Evolutionary conservation across 2,888 invertebrate species (phyloP).

Genomic region (Sisyra nigra): DNA sequence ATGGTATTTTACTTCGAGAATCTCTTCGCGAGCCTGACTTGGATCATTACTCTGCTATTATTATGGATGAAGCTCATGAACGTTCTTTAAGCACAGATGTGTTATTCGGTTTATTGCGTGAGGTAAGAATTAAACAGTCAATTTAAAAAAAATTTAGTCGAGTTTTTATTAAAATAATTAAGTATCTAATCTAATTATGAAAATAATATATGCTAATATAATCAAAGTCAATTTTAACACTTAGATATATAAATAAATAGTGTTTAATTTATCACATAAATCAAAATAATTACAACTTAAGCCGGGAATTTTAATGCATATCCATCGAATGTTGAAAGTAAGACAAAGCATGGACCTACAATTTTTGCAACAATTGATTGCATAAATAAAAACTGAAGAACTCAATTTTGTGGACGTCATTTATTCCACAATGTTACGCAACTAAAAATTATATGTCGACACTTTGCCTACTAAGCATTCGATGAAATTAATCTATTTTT

Average conservation of each 20-base stretch:
- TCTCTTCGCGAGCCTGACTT: slow-evolving; percentile 91
- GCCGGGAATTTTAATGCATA: too few relatives aligned
- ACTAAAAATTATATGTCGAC: too few relatives aligned
- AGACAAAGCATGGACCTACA: too few relatives aligned
- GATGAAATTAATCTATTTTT: too few relatives aligned
- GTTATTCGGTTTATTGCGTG: slow-evolving; percentile 84
- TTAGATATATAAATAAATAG: not conserved
- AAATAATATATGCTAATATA: not conserved
- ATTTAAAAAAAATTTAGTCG: too few relatives aligned
- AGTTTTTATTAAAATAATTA: not conserved
- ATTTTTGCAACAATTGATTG: too few relatives aligned
- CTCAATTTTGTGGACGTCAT: too few relatives aligned
- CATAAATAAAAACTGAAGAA: too few relatives aligned
- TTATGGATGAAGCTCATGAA: slow-evolving; percentile 99
- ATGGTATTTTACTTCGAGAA: slow-evolving; percentile 93
- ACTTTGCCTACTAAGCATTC: too few relatives aligned
- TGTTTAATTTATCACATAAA: not conserved
- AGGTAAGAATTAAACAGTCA: slow-evolving; percentile 40
- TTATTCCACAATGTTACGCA: too few relatives aligned
- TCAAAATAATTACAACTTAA: too few relatives aligned
- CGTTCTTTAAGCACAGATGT: slow-evolving; percentile 96
- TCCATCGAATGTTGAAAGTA: too few relatives aligned
- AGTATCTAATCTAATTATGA: slow-evolving; percentile 1
- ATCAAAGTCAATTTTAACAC: not conserved
- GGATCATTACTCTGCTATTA: slow-evolving; percentile 92